Conservation (phyloP, 2,888 invertebrate genomes). For the Hirudinaria manillensis region DNA sequence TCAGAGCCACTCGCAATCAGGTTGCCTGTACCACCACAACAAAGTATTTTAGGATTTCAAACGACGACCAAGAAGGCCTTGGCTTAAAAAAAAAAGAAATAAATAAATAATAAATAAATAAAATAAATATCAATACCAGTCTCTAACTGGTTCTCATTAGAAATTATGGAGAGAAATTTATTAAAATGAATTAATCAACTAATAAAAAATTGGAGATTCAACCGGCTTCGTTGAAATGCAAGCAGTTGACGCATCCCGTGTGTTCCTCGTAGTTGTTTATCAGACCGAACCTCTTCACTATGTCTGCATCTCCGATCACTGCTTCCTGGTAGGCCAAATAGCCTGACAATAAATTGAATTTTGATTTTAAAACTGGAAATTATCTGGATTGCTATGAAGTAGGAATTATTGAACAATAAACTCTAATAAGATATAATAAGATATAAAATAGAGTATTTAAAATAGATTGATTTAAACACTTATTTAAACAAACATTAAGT, state of each 20-base stretch:
- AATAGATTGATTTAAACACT: too few species aligned
- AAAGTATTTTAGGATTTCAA: not conserved
- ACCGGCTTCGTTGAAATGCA: slow-evolving; percentile 76
- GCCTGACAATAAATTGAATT: slow-evolving; percentile 1
- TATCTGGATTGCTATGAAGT: too few species aligned
- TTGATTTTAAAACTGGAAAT: not conserved
- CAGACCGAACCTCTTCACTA: slow-evolving; percentile 74
- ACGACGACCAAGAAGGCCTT: not conserved
- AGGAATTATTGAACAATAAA: too few species aligned
- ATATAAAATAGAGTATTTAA: too few species aligned
- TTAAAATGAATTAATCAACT: too few species aligned
- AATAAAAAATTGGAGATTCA: not conserved
- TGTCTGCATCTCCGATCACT: slow-evolving; percentile 75
- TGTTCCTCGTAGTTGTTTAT: slow-evolving; percentile 72
- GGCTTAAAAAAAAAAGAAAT: not conserved
- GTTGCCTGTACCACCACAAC: slow-evolving; percentile 55
- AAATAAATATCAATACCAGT: not conserved
- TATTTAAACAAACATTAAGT: too few species aligned
- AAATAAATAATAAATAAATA: not conserved
- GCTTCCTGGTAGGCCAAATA: slow-evolving; percentile 61
- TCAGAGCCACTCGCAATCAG: slow-evolving; percentile 83
- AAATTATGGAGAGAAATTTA: not conserved
- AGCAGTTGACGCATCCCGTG: slow-evolving; percentile 82
- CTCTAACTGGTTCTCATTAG: not conserved
- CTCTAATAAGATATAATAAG: too few species aligned